These are phyloP conservation scores for Hypomecis punctinalis DNA, from an alignment of 2,888 invertebrate genomes.

Conservation along the genomic window DNA sequence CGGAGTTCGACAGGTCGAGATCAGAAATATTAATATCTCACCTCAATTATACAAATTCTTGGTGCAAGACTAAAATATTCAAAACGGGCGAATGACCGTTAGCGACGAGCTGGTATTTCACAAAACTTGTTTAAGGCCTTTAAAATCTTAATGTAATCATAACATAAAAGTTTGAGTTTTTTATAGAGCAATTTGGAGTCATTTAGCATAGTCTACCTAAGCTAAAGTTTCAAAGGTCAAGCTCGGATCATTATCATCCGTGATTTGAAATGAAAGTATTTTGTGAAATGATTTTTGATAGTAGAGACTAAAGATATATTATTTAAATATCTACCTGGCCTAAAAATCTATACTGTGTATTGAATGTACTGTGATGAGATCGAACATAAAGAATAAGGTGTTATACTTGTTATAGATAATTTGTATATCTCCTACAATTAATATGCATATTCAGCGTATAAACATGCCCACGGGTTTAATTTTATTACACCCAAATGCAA, in stretches of 20 bases:
- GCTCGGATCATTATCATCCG: neutral
- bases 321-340: too few relatives aligned
- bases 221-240: constrained; percentile 6
- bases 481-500: too few relatives aligned
- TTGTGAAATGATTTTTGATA: neutral
- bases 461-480: too few relatives aligned
- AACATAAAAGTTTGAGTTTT: constrained; percentile 31
- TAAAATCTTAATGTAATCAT: constrained; percentile 41
- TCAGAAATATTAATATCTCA: constrained; percentile 30
- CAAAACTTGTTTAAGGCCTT: constrained; percentile 53
- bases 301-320: neutral
- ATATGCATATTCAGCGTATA: too few relatives aligned
- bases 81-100: constrained; percentile 52
- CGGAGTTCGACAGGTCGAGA: constrained; percentile 21
- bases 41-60: constrained; percentile 46
- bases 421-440: too few relatives aligned
- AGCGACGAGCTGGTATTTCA: constrained; percentile 49
- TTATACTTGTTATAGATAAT: too few relatives aligned
- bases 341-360: too few relatives aligned
- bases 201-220: constrained; percentile 13
- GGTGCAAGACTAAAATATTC: constrained; percentile 54
- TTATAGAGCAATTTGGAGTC: constrained; percentile 33
- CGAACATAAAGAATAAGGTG: too few relatives aligned
- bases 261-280: constrained; percentile 4
- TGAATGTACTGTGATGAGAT: too few relatives aligned